These are phyloP conservation scores for Aricia agestis DNA, from an alignment of 1,140 invertebrate genomes.

Conservation along the genomic window DNA sequence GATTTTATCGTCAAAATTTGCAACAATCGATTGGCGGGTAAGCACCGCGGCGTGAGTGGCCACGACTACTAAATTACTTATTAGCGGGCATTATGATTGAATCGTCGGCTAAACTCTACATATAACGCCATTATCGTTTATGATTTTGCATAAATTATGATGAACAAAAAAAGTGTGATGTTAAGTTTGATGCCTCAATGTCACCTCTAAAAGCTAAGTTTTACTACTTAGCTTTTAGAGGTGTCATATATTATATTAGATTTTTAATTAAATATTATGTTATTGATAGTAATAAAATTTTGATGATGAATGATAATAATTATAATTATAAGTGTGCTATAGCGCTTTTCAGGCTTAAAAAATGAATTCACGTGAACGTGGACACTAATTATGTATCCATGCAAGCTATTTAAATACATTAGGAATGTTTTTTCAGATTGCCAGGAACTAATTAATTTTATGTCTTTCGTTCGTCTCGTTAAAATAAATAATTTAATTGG, in stretches of 20 bases:
- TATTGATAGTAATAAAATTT: no score
- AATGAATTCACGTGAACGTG: no score
- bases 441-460: constrained; percentile 1
- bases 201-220: no score
- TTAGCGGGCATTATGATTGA: background rate
- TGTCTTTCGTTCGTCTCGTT: constrained; percentile 4
- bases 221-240: no score
- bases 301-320: no score
- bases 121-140: background rate
- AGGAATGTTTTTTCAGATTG: background rate
- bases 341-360: background rate
- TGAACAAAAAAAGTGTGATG: no score
- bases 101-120: background rate
- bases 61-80: constrained; percentile 10
- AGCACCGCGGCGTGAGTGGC: background rate
- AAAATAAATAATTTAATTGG: constrained; percentile 7
- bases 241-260: no score
- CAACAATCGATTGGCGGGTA: background rate
- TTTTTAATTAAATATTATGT: no score
- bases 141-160: background rate
- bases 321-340: no score
- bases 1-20: background rate
- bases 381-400: background rate
- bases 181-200: no score
- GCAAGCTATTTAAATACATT: background rate